These are phyloP conservation scores for Apodemia mormo DNA, from an alignment of 2,888 invertebrate genomes.

Conservation along the genomic window DNA sequence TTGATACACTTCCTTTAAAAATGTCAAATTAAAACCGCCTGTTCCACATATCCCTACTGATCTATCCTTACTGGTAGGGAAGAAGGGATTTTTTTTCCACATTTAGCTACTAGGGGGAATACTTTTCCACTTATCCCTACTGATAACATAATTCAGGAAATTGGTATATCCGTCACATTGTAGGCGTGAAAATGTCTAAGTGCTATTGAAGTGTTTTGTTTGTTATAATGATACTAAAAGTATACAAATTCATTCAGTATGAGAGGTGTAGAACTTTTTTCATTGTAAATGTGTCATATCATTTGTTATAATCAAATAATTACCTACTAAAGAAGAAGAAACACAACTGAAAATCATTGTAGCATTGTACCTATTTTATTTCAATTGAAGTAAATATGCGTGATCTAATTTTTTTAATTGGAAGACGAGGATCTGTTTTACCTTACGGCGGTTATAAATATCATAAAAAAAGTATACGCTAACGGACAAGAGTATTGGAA, in stretches of 20 bases:
- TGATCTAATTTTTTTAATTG: neutral
- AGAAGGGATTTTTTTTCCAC: neutral
- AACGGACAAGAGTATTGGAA: neutral
- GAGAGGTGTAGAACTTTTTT: too few species aligned
- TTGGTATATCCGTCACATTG: slow-evolving; percentile 3
- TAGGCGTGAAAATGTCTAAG: neutral
- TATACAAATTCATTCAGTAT: too few species aligned
- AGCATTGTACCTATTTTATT: too few species aligned
- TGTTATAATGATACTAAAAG: neutral
- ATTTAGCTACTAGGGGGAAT: slow-evolving; percentile 1
- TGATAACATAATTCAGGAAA: slow-evolving; percentile 12
- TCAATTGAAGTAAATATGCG: neutral
- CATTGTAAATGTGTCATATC: neutral
- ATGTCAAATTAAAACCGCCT: neutral
- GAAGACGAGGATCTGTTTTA: neutral
- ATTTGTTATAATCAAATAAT: neutral
- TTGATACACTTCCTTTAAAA: too few species aligned
- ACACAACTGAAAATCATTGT: neutral
- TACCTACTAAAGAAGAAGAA: neutral
- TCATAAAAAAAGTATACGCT: neutral
- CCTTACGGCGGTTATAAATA: neutral
- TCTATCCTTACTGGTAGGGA: neutral
- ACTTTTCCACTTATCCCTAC: slow-evolving; percentile 5
- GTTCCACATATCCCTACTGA: neutral
- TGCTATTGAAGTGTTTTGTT: slow-evolving; percentile 9